phyloP scores from a whole-genome alignment of 2,888 invertebrate genomes.

The Agrotis exclamationis region DNA sequence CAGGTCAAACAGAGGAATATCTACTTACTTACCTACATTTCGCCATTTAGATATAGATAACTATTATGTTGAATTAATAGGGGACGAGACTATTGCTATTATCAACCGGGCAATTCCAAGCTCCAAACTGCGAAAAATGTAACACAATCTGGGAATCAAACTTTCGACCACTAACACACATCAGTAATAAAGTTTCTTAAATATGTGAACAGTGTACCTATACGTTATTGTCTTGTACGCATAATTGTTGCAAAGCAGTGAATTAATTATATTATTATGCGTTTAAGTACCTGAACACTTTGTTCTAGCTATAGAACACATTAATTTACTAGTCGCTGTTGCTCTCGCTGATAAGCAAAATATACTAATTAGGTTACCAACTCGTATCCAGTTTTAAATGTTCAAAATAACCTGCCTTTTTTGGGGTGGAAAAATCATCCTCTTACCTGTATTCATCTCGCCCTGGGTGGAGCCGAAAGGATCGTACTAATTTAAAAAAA shows the following conservation, averaged over 20 bases:
- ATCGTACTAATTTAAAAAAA: no score
- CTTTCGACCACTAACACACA: not conserved
- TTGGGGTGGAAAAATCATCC: no score
- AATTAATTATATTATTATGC: conserved; percentile 45
- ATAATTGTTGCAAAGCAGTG: conserved; percentile 45
- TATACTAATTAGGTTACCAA: not conserved
- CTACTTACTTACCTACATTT: no score
- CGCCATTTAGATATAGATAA: no score
- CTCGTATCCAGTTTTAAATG: no score
- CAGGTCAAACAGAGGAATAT: no score
- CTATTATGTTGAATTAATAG: not conserved
- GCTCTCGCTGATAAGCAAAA: not conserved
- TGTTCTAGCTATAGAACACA: conserved; percentile 12
- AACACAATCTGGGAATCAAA: not conserved
- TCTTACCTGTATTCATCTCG: no score
- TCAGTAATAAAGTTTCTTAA: conserved; percentile 32
- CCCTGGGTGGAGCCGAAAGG: no score
- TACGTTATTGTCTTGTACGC: conserved; percentile 43
- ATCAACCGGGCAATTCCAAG: not conserved
- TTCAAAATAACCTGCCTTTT: no score
- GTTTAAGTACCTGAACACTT: conserved; percentile 13
- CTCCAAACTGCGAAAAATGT: not conserved
- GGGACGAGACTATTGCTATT: not conserved
- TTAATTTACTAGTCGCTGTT: conserved; percentile 4
- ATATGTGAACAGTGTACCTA: conserved; percentile 30